Base-by-base conservation (phyloP, 2,113 vertebrate species). In the Catharus bicknelli region DNA sequence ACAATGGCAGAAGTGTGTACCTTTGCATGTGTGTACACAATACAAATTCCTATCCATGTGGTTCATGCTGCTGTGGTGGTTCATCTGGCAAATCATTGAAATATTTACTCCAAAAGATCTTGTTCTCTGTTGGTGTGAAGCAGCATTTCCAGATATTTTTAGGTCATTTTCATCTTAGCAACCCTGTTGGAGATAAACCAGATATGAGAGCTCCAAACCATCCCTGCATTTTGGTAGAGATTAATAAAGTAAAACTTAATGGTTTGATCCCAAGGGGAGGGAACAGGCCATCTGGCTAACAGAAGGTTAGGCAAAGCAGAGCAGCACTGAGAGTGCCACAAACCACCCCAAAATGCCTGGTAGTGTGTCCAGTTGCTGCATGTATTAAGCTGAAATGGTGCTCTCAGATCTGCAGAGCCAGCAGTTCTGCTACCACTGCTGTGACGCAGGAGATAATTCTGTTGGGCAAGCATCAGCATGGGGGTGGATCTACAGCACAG, bases 381-480 rank as follows among this genome's bases (percentile, higher is more conserved):
- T 59, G 91, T 75, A 94, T 93, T 80, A 87, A 94, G 97, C 93
- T 98, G 98, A 99, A 99, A 98, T 98, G 98, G 98, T 98, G 98
- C 98, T 98, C 97, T 97, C 72, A 85, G 96, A 97, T 97, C 97
- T 98, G 98, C 98, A 96, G 97, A 98, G 97, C 96, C 97, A 98
- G 98, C 98, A 97, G 97, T 98, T 98, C 98, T 98, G 98, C 97
- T 98, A 98, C 98, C 98, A 98, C 98, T 97, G 97, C 98, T 98
- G 98, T 99, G 99, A 99, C 98, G 98, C 98, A 99, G 98, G 97
- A 99, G 98, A 99, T 99, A 98, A 99, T 98, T 99, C 98, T 98
- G 98, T 98, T 98, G 98, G 98, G 98, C 98, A 97, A 97, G 97
- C 98, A 96, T 97, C 97, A 98, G 98, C 98, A 97, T 98, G 98